phyloP scores from a whole-genome alignment of 1,140 invertebrate genomes.

The Nylanderia fulva region DNA sequence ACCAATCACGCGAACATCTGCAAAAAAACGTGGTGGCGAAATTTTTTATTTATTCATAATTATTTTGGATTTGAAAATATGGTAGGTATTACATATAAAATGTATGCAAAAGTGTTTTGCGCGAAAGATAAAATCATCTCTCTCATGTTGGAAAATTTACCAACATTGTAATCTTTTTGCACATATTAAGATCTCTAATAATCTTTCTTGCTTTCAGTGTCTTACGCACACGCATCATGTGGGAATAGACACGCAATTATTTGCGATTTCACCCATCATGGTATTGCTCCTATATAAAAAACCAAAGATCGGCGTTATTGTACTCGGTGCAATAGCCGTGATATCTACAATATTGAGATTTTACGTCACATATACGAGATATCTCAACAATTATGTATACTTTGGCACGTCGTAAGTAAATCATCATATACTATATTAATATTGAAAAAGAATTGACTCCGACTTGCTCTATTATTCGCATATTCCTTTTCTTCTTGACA shows the following conservation, averaged over 20 bases:
- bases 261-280: constrained; percentile 90
- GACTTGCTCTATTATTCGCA: not conserved
- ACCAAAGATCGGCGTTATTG: constrained; percentile 86
- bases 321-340: constrained; percentile 85
- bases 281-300: constrained; percentile 89
- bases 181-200: not conserved
- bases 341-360: constrained; percentile 89
- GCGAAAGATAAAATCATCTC: not conserved
- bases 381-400: constrained; percentile 90
- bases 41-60: constrained; percentile 89
- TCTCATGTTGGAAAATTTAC: not conserved
- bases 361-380: constrained; percentile 88
- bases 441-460: not conserved
- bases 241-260: constrained; percentile 95
- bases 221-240: constrained; percentile 91
- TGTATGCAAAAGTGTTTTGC: not conserved
- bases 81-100: constrained; percentile 77
- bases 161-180: not conserved
- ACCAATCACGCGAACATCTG: constrained; percentile 88
- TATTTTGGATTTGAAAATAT: constrained; percentile 90
- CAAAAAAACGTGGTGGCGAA: constrained; percentile 88
- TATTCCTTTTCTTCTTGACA: constrained; percentile 75
- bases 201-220: constrained; percentile 85
- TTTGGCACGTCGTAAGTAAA: constrained; percentile 91
- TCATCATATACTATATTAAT: not conserved